These are phyloP conservation scores for Nibea albiflora DNA, from an alignment of 2,113 vertebrate genomes.

Conservation along the genomic window DNA sequence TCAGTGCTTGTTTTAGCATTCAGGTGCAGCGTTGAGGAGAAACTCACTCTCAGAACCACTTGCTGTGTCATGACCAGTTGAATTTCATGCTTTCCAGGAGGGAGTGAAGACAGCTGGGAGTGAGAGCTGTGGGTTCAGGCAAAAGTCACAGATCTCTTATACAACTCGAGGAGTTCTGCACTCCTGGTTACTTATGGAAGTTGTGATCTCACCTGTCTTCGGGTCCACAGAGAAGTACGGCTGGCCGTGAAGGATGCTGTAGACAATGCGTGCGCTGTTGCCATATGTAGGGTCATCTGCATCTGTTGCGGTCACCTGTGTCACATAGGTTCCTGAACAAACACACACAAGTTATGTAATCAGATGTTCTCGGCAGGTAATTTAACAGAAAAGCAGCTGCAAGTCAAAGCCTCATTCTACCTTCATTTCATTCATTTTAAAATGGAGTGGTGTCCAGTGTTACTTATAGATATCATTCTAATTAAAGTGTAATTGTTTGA, in stretches of 20 bases:
- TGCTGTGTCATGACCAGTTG: background rate
- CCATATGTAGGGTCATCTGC: conserved; percentile 83
- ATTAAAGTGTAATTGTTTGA: too few relatives aligned
- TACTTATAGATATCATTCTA: background rate
- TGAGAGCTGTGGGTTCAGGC: conserved; percentile 21
- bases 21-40: conserved; percentile 10
- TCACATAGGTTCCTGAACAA: conserved; percentile 76
- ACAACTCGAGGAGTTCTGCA: background rate
- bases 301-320: conserved; percentile 77
- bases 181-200: background rate
- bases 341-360: background rate
- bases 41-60: background rate
- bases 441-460: background rate
- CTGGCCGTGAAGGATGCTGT: conserved; percentile 79
- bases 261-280: conserved; percentile 78
- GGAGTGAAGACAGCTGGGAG: conserved; percentile 7
- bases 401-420: too few relatives aligned
- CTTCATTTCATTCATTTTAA: too few relatives aligned
- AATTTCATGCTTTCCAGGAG: background rate
- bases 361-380: too few relatives aligned
- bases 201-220: conserved; percentile 60
- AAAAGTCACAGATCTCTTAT: conserved; percentile 16
- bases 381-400: too few relatives aligned
- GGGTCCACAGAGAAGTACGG: conserved; percentile 71
- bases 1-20: conserved; percentile 21